Conservation (phyloP, 2,797 vertebrate species). For the Coilia nasus region DNA sequence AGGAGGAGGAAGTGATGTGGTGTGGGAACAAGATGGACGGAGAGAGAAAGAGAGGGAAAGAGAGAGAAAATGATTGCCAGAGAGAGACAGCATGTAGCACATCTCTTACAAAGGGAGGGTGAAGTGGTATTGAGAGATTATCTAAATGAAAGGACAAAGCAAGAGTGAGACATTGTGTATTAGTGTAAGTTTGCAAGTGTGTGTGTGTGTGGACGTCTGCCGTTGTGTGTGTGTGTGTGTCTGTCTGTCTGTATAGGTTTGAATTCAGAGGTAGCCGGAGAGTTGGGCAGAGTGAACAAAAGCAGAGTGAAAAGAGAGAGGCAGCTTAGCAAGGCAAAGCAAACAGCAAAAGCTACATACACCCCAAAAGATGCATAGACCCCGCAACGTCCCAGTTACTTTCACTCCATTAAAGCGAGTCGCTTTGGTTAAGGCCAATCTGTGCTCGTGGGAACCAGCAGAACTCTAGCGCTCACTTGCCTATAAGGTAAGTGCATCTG, state of each 20-base stretch:
- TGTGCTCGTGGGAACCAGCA: not conserved
- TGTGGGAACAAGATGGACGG: not conserved
- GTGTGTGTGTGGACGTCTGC: not conserved
- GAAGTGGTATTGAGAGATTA: not conserved
- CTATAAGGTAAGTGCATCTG: not conserved
- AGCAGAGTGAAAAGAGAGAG: not conserved
- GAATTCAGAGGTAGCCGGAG: not conserved
- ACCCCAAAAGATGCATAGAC: not conserved
- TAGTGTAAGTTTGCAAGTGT: not conserved
- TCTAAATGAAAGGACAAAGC: not conserved
- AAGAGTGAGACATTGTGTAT: not conserved
- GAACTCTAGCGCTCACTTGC: not conserved
- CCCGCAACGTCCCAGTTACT: not conserved
- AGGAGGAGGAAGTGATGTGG: not conserved
- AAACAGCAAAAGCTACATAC: not conserved
- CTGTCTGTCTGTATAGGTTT: not conserved
- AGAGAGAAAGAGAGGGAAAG: not conserved
- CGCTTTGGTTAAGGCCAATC: not conserved
- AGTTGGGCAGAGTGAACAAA: not conserved
- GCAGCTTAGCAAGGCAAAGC: not conserved
- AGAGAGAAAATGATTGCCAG: not conserved
- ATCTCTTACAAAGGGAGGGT: not conserved
- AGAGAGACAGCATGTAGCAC: slow-evolving; percentile 3
- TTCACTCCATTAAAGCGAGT: not conserved
- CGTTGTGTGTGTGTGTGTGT: too few relatives aligned